Evolutionary conservation across 2,113 vertebrate species (phyloP).

Genomic region (Pandion haliaetus): DNA sequence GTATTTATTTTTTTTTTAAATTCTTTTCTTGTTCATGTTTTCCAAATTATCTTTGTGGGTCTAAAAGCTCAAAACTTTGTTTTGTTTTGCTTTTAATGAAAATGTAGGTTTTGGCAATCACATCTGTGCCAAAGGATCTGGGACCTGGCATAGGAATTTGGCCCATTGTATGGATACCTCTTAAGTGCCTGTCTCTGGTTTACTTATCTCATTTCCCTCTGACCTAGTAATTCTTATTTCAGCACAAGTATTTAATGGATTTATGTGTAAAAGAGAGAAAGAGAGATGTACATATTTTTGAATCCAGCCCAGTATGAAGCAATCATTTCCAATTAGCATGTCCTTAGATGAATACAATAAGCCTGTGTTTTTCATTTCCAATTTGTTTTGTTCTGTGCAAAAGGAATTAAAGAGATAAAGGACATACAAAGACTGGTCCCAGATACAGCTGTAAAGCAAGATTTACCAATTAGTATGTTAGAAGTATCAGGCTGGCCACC

Average conservation of each 20-base stretch:
- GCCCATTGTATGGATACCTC: background rate
- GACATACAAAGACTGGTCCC: conserved; percentile 23
- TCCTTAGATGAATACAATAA: conserved; percentile 59
- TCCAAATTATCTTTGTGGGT: background rate
- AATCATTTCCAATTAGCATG: conserved; percentile 63
- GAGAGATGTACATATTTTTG: conserved; percentile 32
- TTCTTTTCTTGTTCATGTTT: background rate
- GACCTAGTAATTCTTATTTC: background rate
- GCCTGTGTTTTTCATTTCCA: conserved; percentile 58
- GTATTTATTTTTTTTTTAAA: background rate
- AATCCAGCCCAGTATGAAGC: conserved; percentile 25
- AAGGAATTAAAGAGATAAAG: conserved; percentile 67
- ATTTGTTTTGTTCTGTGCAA: conserved; percentile 35
- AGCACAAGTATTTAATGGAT: conserved; percentile 1
- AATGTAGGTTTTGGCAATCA: background rate
- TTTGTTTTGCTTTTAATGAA: background rate
- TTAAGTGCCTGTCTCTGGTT: background rate
- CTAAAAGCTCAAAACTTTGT: background rate
- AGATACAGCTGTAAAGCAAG: conserved; percentile 50
- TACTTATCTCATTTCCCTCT: conserved; percentile 21
- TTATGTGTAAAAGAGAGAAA: conserved; percentile 5
- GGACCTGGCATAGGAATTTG: background rate
- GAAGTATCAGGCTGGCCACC: conserved; percentile 17
- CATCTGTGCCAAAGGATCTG: background rate
- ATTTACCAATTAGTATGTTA: conserved; percentile 23